Evolutionary conservation across 2,888 invertebrate genomes (phyloP), one percentile per base, ranked within the genome.

Genomic region (Cheilosia vulpina): DNA sequence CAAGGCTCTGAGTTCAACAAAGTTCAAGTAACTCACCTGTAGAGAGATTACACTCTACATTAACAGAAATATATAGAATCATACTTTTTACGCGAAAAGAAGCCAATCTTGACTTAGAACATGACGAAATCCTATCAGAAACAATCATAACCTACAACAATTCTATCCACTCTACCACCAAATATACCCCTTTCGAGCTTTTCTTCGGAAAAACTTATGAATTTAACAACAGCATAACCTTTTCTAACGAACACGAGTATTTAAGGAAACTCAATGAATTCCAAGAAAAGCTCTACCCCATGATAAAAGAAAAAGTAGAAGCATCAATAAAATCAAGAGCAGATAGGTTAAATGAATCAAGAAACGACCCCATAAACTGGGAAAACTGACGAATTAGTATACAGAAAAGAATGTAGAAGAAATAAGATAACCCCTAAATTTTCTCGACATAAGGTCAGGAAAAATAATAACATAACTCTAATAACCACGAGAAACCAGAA

Each of bases 371-470:
- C 11, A 34, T 53, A 60, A 41, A 71, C 11, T 27, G 63, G 6
- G 24, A 77, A n/a, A 57, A 43, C 4, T 47, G 38, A 73, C 31
- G 83, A 87, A 11, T 38, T 52, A 21, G 41, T 87, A 47, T 66
- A 52, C 57, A 75, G 83, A 53, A 88, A 87, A 62, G 87, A 87
- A 58, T 72, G 76, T 57, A 87, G 69, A 57, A 62, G 84, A 75
- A 85, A 87, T 63, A 81, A 87, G 19, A 21, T 73, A 17, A 81
- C 78, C 11, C 80, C 80, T 7, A 77, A 72, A 72, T 87, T 87
- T 63, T 63, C 73, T 7, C 72, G 79, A 41, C 81, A 87, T 34
- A 60, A 21, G 57, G 68, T 84, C 66, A 75, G 72, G 31, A 27
- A 80, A 68, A 65, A 87, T 27, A 77, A 75, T 6, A 69, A 68